Evolutionary conservation across 2,797 vertebrate species (phyloP).

Genomic region (Choloepus didactylus): DNA sequence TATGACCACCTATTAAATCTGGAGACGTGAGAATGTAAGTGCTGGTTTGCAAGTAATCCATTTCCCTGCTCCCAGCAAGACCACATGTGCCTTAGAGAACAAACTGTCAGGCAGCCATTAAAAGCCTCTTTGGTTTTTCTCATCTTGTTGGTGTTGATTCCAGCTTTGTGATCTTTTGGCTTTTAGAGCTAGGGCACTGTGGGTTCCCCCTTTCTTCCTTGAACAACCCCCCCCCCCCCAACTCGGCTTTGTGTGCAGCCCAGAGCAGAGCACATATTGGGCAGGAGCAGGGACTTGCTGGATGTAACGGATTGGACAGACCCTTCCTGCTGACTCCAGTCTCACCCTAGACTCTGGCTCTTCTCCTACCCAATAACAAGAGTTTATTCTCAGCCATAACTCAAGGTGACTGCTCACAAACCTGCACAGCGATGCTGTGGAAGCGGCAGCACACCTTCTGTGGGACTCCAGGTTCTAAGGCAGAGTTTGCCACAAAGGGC

Average conservation of each 20-base stretch:
- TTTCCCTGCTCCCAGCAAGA: not conserved
- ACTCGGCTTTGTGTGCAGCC: not conserved
- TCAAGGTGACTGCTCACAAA: not conserved
- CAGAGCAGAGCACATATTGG: accelerated
- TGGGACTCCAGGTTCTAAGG: not conserved
- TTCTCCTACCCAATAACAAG: not conserved
- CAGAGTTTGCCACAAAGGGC: not conserved
- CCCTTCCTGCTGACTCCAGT: not conserved
- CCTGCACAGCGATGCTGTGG: not conserved
- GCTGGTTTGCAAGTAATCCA: accelerated
- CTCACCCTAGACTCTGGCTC: not conserved
- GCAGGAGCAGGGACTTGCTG: not conserved
- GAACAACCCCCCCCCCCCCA: not conserved
- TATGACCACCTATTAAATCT: not conserved
- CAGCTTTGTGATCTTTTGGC: not conserved
- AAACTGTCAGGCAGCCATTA: accelerated
- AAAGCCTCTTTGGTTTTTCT: accelerated
- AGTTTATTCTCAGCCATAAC: not conserved
- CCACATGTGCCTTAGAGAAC: accelerated
- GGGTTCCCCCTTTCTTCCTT: not conserved
- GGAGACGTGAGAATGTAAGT: not conserved
- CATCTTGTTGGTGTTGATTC: accelerated
- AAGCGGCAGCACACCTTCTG: accelerated
- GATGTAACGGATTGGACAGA: not conserved
- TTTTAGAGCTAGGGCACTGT: not conserved